phyloP scores from a whole-genome alignment of 2,797 vertebrate species.

The Sarcoramphus papa region DNA sequence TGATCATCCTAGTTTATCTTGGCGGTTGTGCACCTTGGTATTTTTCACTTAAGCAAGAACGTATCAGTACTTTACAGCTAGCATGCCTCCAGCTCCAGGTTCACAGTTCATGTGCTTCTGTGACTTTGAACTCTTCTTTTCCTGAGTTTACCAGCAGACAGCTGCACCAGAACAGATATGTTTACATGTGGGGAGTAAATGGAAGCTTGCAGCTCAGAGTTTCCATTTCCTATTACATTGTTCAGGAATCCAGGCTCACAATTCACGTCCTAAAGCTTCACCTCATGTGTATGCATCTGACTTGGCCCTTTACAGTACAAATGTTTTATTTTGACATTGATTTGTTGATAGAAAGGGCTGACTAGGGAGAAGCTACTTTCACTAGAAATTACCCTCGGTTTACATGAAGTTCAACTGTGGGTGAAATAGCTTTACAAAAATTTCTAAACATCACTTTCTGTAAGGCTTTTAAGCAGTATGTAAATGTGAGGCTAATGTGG shows the following conservation, averaged over 20 bases:
- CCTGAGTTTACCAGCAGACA: slow-evolving; percentile 62
- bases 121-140: slow-evolving; percentile 66
- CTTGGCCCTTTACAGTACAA: neutral
- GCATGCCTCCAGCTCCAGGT: slow-evolving; percentile 35
- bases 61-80: slow-evolving; percentile 17
- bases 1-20: slow-evolving; percentile 55
- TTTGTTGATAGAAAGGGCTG: slow-evolving; percentile 16
- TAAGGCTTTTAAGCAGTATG: neutral
- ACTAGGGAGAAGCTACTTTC: slow-evolving; percentile 11
- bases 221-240: slow-evolving; percentile 67
- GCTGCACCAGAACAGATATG: slow-evolving; percentile 50
- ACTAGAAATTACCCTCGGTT: neutral
- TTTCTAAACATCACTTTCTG: neutral
- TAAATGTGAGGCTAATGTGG: neutral
- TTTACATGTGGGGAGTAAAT: slow-evolving; percentile 58
- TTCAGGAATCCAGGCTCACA: slow-evolving; percentile 31
- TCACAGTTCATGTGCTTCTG: slow-evolving; percentile 53
- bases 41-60: slow-evolving; percentile 38
- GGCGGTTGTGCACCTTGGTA: neutral
- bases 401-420: slow-evolving; percentile 4
- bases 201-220: slow-evolving; percentile 37
- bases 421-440: neutral
- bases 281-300: neutral
- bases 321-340: slow-evolving; percentile 31
- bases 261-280: neutral